A percentile compares a stretch with the other conserved stretches of the same genome.
phyloP scores from a whole-genome alignment of 1,140 invertebrate species.

The Prorops nasuta region DNA sequence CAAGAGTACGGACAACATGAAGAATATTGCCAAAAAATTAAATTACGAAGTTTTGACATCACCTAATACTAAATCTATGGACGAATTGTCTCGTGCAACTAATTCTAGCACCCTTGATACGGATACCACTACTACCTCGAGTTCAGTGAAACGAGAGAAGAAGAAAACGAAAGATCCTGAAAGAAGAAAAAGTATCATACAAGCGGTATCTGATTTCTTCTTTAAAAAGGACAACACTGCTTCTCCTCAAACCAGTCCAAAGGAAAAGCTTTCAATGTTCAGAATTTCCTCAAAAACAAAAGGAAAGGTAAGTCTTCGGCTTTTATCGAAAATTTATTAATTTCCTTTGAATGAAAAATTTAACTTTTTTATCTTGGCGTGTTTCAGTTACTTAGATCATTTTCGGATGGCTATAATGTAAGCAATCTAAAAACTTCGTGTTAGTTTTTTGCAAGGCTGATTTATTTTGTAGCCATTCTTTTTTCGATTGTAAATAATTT shows the following conservation, averaged over 20 bases:
- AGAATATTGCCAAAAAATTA: constrained; percentile 34
- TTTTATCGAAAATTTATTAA: not conserved
- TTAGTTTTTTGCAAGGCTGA: constrained; percentile 23
- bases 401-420: constrained; percentile 56
- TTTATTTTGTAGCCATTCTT: constrained; percentile 33
- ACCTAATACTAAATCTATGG: constrained; percentile 46
- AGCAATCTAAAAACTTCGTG: constrained; percentile 46
- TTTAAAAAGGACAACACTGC: constrained; percentile 60
- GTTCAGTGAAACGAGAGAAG: constrained; percentile 40
- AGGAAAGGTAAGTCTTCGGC: constrained; percentile 60
- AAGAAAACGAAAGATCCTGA: constrained; percentile 66
- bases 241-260: constrained; percentile 44
- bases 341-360: not conserved
- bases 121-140: constrained; percentile 6
- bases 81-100: constrained; percentile 35
- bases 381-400: constrained; percentile 55
- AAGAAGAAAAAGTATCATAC: constrained; percentile 78
- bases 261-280: constrained; percentile 62
- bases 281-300: constrained; percentile 66
- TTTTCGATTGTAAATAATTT: too few relatives aligned
- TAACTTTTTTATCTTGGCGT: constrained; percentile 29
- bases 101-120: constrained; percentile 7
- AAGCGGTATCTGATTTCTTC: constrained; percentile 80
- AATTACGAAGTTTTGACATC: constrained; percentile 28
- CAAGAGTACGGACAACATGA: constrained; percentile 53